Evolutionary conservation across 2,888 invertebrate species (phyloP), one percentile per base, ranked within the genome.

Genomic region (Tridacna gigas): DNA sequence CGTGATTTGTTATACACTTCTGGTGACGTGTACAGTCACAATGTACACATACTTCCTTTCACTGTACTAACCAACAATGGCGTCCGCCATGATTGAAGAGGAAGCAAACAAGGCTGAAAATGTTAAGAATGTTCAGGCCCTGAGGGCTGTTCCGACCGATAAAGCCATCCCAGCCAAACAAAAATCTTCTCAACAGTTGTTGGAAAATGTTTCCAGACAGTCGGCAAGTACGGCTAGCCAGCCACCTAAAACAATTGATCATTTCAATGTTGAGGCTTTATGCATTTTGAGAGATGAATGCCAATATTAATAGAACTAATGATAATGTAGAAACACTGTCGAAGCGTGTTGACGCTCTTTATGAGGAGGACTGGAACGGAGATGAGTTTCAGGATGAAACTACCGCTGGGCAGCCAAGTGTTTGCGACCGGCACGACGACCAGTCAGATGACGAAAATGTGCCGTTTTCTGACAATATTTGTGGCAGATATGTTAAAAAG

Each of bases 301-400:
- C 67, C 20, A 67, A 67, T 28, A n/a, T 67, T 11, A 67, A 67
- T 45, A 67, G 28, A 25, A 67, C 67, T 28, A 67, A 67, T 28
- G 66, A 0, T 5, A 67, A n/a, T 45, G 67, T 67, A 11, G 67
- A 28, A 45, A n/a, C 20, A 2, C 67, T 9, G 18, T 45, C 15
- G 13, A 20, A 67, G 28, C 13, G 67, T 15, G 67, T 67, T 12
- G 67, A 67, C 37, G 37, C 67, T 15, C 45, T 67, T 1, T 67
- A 67, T 67, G 67, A 67, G 45, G 28, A 45, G 20, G 67, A 25
- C 1, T 15, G 15, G 15, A n/a, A 26, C 5, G 22, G 12, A 3
- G 66, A 25, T 15, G 66, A 65, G 28, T 25, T 15, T 65, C 66
- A 65, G 66, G 66, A 65, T 25, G 66, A 65, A 25, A 25, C 66